Percentiles rank a stretch among this genome's conserved stretches.
Conservation (phyloP, 2,797 vertebrate species). For the Prunella strophiata region DNA sequence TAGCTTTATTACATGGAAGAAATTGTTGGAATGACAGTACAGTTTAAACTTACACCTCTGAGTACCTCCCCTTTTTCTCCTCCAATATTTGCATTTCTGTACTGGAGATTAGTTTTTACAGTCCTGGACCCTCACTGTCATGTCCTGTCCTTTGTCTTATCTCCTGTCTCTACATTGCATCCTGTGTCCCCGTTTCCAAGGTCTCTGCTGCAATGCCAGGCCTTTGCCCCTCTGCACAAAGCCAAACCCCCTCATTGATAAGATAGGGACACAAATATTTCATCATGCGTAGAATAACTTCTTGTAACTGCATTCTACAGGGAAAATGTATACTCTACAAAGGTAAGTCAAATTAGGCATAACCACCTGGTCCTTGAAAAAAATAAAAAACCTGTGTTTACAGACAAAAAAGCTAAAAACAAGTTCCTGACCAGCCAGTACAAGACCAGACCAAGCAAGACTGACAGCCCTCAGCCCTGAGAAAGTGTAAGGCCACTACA, state of each 20-base stretch:
- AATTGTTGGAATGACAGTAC: not conserved
- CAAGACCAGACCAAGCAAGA: not conserved
- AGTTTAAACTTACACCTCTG: not conserved
- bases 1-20: not conserved
- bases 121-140: not conserved
- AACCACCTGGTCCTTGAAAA: not conserved
- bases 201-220: not conserved
- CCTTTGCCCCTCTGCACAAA: not conserved
- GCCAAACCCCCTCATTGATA: not conserved
- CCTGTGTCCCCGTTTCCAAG: not conserved
- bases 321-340: not conserved
- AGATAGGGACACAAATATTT: not conserved
- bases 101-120: not conserved
- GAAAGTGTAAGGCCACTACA: not conserved
- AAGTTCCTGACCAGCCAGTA: not conserved
- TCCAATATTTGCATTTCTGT: not conserved
- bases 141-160: not conserved
- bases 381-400: not conserved
- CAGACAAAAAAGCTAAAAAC: not conserved
- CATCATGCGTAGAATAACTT: not conserved
- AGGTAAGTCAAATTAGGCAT: not conserved
- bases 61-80: not conserved
- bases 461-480: not conserved
- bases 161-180: not conserved
- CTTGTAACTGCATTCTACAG: not conserved